phyloP scores from a whole-genome alignment of 2,888 invertebrate genomes.

The Yponomeuta malinellus region DNA sequence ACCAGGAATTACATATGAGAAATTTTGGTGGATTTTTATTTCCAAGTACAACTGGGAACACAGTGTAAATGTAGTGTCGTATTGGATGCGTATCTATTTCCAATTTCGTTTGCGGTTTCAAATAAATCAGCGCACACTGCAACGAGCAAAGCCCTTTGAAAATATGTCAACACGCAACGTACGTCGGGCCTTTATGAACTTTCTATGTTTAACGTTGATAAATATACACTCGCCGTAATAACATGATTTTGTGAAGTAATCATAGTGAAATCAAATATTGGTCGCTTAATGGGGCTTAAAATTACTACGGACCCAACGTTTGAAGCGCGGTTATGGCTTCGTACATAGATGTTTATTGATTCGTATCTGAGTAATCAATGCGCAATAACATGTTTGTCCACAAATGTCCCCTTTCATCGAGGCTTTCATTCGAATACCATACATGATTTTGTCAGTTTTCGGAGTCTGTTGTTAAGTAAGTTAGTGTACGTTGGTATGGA shows the following conservation, averaged over 20 bases:
- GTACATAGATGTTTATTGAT: neutral
- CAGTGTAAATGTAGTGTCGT: neutral
- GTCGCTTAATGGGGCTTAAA: neutral
- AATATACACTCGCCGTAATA: neutral
- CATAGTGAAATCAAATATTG: neutral
- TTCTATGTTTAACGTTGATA: neutral
- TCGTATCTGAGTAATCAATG: no score
- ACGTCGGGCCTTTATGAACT: neutral
- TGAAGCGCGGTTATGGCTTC: neutral
- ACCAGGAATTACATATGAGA: no score
- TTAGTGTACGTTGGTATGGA: neutral
- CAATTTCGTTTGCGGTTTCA: constrained; percentile 35
- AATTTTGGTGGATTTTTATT: neutral
- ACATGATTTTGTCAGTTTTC: neutral
- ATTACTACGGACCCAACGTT: neutral
- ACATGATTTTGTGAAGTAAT: neutral
- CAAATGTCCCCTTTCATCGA: neutral
- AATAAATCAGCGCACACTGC: constrained; percentile 58
- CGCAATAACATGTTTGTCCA: neutral
- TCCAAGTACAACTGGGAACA: neutral
- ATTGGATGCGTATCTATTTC: neutral
- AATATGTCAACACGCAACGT: constrained; percentile 2
- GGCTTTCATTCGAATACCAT: neutral
- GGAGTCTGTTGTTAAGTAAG: neutral
- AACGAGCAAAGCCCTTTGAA: constrained; percentile 22